A percentile compares a stretch with the other conserved stretches of the same genome.
Conservation (phyloP, 1,140 invertebrate genomes). For the Leucophenga varia region DNA sequence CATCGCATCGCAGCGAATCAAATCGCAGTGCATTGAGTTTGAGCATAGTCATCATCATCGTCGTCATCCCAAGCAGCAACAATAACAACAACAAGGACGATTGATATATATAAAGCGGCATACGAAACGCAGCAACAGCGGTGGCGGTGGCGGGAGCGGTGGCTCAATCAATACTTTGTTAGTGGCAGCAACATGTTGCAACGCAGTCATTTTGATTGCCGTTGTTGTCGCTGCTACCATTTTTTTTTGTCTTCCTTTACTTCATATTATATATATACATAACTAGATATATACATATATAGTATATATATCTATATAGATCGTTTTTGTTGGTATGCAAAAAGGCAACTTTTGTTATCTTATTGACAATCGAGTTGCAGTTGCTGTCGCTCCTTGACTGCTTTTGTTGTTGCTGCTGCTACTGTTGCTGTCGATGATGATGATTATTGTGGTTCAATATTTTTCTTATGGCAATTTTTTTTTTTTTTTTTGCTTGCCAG, state of each 20-base stretch:
- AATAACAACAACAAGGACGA: too few species aligned
- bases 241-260: too few species aligned
- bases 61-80: slow-evolving; percentile 13
- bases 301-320: too few species aligned
- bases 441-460: slow-evolving; percentile 54
- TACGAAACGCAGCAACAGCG: too few species aligned
- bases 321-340: slow-evolving; percentile 53
- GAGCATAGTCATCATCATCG: slow-evolving; percentile 45
- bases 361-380: slow-evolving; percentile 32
- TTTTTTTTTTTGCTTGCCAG: too few species aligned
- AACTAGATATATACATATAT: too few species aligned
- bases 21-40: slow-evolving; percentile 17
- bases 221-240: slow-evolving; percentile 25
- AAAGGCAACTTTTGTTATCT: slow-evolving; percentile 54
- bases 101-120: too few species aligned
- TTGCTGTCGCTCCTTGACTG: not conserved
- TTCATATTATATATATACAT: too few species aligned
- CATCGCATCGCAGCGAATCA: not conserved
- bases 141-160: too few species aligned
- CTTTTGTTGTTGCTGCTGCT: too few species aligned
- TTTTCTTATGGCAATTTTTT: slow-evolving; percentile 50
- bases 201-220: slow-evolving; percentile 21
- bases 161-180: too few species aligned
- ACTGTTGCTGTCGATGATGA: slow-evolving; percentile 26
- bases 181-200: slow-evolving; percentile 51